Conservation (phyloP, 2,888 invertebrate species). For the Coronaproctus castanopsis region DNA sequence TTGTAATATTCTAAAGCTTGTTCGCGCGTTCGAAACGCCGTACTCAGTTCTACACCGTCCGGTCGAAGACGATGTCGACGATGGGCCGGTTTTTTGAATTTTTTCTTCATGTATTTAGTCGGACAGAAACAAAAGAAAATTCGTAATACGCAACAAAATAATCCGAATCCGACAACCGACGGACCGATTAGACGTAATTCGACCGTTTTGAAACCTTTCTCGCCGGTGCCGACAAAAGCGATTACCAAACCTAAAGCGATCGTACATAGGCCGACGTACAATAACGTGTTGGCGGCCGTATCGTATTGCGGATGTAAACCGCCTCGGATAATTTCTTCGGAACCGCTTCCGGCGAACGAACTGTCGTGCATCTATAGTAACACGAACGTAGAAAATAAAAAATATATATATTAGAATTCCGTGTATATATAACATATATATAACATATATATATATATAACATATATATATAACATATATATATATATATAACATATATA, state of each 20-base stretch:
- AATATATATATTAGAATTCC: background rate
- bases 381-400: background rate
- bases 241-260: conserved; percentile 68
- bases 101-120: conserved; percentile 18
- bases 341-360: conserved; percentile 55
- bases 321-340: conserved; percentile 27
- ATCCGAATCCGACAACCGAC: conserved; percentile 53
- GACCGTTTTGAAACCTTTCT: conserved; percentile 68
- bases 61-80: conserved; percentile 18
- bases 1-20: conserved; percentile 23
- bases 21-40: conserved; percentile 18
- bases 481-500: too few species aligned
- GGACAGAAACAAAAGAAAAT: conserved; percentile 59
- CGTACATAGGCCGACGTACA: conserved; percentile 66
- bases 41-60: conserved; percentile 17
- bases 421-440: too few species aligned
- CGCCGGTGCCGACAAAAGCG: conserved; percentile 75
- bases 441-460: too few species aligned
- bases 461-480: too few species aligned
- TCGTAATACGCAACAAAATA: conserved; percentile 61
- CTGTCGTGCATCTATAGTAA: conserved; percentile 54
- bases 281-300: conserved; percentile 61
- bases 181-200: conserved; percentile 72
- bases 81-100: conserved; percentile 19
- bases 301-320: conserved; percentile 20